phyloP scores from a whole-genome alignment of 2,888 invertebrate genomes.

The Drosophila greeni region DNA sequence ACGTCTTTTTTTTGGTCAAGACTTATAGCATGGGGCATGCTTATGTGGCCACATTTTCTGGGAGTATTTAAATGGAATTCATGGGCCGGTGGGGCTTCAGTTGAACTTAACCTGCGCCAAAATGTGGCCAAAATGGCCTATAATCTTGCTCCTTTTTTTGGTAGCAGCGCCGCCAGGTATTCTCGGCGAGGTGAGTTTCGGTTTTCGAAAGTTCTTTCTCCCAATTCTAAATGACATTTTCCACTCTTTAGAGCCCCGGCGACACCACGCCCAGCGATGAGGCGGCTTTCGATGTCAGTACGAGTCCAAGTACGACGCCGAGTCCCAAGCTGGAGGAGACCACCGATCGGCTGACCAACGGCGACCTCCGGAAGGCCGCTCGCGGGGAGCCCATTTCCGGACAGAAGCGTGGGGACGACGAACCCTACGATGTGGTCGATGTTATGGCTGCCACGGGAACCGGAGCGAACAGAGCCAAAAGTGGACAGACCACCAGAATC shows the following conservation, averaged over 20 bases:
- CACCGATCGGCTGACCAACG: slow-evolving; percentile 21
- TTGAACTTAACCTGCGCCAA: slow-evolving; percentile 8
- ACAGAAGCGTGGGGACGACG: slow-evolving; percentile 1
- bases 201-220: neutral
- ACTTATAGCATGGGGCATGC: slow-evolving; percentile 3
- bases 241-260: neutral
- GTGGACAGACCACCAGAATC: slow-evolving; percentile 68
- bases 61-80: slow-evolving; percentile 33
- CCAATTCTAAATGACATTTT: too few species aligned
- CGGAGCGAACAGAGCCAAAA: slow-evolving; percentile 42
- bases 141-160: slow-evolving; percentile 12
- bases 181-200: slow-evolving; percentile 11
- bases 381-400: slow-evolving; percentile 11
- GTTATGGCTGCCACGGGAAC: slow-evolving; percentile 52
- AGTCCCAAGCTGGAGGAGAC: slow-evolving; percentile 6
- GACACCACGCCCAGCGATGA: slow-evolving; percentile 28
- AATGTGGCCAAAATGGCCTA: slow-evolving; percentile 32
- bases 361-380: slow-evolving; percentile 1
- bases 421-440: slow-evolving; percentile 64
- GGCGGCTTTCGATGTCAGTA: slow-evolving; percentile 3
- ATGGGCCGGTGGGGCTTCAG: slow-evolving; percentile 25
- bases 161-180: neutral
- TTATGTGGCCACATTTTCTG: slow-evolving; percentile 2
- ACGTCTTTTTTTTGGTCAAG: slow-evolving; percentile 13
- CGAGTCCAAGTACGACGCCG: slow-evolving; percentile 10